phyloP scores from a whole-genome alignment of 2,797 vertebrate genomes.

The Danio tinwini region DNA sequence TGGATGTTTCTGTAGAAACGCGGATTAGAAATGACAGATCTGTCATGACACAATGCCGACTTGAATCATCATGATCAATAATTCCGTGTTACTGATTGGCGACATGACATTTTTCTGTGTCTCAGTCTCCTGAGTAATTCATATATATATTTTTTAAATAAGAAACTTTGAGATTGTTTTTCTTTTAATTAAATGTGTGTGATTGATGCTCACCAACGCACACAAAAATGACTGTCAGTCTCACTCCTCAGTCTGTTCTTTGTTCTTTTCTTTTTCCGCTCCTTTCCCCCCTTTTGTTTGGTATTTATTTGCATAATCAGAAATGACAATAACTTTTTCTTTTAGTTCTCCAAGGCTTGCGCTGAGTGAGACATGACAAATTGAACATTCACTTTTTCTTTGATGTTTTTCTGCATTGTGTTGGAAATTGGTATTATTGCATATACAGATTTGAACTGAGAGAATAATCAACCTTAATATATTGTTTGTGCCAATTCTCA shows the following conservation, averaged over 20 bases:
- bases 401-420: conserved; percentile 52
- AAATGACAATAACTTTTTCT: conserved; percentile 4
- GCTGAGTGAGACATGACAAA: neutral
- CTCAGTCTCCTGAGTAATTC: conserved; percentile 19
- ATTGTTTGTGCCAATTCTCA: conserved; percentile 76
- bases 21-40: neutral
- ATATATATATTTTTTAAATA: neutral
- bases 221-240: conserved; percentile 11
- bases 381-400: conserved; percentile 33
- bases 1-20: conserved; percentile 10
- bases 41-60: conserved; percentile 6
- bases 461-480: conserved; percentile 62
- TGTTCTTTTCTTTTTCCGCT: conserved; percentile 1
- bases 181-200: conserved; percentile 20
- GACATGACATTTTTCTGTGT: conserved; percentile 10
- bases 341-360: conserved; percentile 3
- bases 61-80: neutral
- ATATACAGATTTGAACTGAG: conserved; percentile 61
- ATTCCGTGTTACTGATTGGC: conserved; percentile 15
- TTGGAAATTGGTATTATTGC: conserved; percentile 66
- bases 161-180: neutral
- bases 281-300: neutral
- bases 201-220: conserved; percentile 19
- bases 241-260: conserved; percentile 9
- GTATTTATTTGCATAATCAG: conserved; percentile 27